Percentiles rank a stretch among this genome's conserved stretches.
phyloP scores from a whole-genome alignment of 2,797 vertebrate genomes.

The Tiaroga cobitis region DNA sequence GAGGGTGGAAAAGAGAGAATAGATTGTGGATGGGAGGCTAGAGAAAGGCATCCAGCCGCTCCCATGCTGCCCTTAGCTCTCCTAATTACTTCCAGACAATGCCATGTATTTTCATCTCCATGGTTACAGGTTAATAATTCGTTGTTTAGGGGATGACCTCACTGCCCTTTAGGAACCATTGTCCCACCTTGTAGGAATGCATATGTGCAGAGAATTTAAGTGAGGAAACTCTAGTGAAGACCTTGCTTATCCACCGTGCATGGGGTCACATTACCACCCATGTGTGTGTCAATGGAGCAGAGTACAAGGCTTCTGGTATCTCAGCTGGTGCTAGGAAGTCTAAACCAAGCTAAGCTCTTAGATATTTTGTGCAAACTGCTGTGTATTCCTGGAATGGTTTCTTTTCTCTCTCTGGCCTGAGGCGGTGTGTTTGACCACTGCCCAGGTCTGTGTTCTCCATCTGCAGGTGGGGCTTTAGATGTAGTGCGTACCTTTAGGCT shows the following conservation, averaged over 20 bases:
- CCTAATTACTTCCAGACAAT: constrained; percentile 84
- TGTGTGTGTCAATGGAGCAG: constrained; percentile 22
- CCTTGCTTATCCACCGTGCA: neutral
- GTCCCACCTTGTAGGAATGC: constrained; percentile 48
- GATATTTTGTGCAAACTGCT: constrained; percentile 51
- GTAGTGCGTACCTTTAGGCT: neutral
- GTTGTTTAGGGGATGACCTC: constrained; percentile 65
- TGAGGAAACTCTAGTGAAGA: neutral
- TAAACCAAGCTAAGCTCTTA: constrained; percentile 49
- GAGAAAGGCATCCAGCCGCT: constrained; percentile 76
- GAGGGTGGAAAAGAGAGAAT: constrained; percentile 36
- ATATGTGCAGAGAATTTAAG: neutral
- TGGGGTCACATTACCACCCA: constrained; percentile 16
- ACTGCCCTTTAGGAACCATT: constrained; percentile 58
- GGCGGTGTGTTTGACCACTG: constrained; percentile 34
- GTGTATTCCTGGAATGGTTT: constrained; percentile 43
- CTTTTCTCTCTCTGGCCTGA: constrained; percentile 7
- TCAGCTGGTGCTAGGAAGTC: constrained; percentile 54
- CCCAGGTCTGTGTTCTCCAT: constrained; percentile 20
- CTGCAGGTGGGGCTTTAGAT: constrained; percentile 20
- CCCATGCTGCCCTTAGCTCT: constrained; percentile 75
- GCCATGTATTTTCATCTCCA: constrained; percentile 75
- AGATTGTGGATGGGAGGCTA: constrained; percentile 62
- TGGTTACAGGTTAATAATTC: constrained; percentile 82
- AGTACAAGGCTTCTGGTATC: constrained; percentile 37